Evolutionary conservation across 2,797 vertebrate genomes (phyloP).

Genomic region (Coreius guichenoti): DNA sequence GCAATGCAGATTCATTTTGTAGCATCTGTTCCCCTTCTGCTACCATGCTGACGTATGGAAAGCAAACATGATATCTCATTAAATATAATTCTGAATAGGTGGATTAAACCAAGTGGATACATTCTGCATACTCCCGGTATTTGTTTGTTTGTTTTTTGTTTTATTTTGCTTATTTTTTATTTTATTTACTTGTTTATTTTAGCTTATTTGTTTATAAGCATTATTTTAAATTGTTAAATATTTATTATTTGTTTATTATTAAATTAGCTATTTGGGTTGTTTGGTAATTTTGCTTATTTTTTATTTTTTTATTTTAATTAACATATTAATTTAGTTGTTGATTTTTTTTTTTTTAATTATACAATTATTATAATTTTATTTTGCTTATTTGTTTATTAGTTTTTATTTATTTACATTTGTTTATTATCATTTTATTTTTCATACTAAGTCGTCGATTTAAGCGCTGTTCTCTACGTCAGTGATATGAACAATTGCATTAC

Average conservation of each 20-base stretch:
- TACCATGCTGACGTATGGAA: conserved; percentile 28
- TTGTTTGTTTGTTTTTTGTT: neutral
- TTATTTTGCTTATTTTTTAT: neutral
- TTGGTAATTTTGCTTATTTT: neutral
- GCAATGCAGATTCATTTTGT: conserved; percentile 29
- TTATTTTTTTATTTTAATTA: neutral
- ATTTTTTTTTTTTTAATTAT: neutral
- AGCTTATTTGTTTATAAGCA: neutral
- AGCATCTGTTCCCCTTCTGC: conserved; percentile 41
- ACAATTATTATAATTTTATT: neutral
- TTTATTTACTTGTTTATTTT: neutral
- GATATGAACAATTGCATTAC: neutral
- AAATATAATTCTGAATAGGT: conserved; percentile 7
- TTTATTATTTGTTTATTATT: neutral
- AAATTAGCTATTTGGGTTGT: neutral
- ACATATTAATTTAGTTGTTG: neutral
- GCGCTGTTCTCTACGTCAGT: neutral
- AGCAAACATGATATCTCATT: conserved; percentile 39
- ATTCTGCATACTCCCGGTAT: neutral
- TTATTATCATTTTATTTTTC: neutral
- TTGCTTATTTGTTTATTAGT: neutral
- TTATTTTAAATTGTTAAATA: neutral
- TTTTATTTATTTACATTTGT: neutral
- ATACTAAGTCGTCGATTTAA: neutral
- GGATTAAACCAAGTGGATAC: neutral